Conservation (phyloP, 2,797 vertebrate genomes). For the Eulemur coronatus region DNA sequence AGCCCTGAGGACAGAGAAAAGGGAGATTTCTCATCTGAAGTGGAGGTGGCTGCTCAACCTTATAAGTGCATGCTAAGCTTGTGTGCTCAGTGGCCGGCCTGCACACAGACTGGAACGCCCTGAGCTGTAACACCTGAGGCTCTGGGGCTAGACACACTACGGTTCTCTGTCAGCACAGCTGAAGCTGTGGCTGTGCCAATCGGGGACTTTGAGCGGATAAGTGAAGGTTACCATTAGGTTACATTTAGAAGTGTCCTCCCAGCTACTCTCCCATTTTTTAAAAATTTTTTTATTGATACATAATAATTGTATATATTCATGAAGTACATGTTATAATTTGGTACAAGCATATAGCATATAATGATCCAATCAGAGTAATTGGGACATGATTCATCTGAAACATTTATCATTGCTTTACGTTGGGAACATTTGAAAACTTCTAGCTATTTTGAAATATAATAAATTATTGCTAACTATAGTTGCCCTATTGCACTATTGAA, state of each 20-base stretch:
- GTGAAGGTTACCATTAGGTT: background rate
- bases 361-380: too few species aligned
- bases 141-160: background rate
- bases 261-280: background rate
- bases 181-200: background rate
- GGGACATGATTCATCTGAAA: too few species aligned
- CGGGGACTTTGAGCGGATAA: background rate
- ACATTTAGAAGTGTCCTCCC: background rate
- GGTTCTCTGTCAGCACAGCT: background rate
- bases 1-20: background rate
- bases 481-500: too few species aligned
- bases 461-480: too few species aligned
- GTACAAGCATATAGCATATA: too few species aligned
- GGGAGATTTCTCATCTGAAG: background rate
- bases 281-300: too few species aligned
- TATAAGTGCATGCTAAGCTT: fast-evolving
- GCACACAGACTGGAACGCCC: background rate
- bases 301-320: too few species aligned
- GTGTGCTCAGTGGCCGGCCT: background rate
- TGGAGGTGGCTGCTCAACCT: background rate
- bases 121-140: background rate
- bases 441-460: too few species aligned
- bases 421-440: too few species aligned
- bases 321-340: too few species aligned
- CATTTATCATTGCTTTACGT: too few species aligned